A percentile compares a stretch with the other conserved stretches of the same genome.
Conservation (phyloP, 2,113 vertebrate genomes). For the Suncus etruscus region DNA sequence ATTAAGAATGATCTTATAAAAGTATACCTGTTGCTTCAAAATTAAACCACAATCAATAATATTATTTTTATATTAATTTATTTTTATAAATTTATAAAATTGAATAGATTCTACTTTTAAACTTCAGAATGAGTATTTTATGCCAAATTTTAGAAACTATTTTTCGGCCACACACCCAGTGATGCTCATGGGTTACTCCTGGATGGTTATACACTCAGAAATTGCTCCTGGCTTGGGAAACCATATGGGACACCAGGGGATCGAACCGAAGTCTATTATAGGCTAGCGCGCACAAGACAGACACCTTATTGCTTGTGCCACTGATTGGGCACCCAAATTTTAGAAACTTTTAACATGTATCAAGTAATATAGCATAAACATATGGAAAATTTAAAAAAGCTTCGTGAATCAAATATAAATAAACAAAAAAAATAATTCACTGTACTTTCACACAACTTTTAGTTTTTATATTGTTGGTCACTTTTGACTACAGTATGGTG, state of each 20-base stretch:
- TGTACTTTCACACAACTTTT: constrained; percentile 10
- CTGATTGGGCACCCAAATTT: not conserved
- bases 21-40: not conserved
- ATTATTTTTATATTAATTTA: not conserved
- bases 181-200: too few species aligned
- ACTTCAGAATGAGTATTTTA: not conserved
- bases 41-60: not conserved
- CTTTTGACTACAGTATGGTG: not conserved
- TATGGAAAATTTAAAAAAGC: not conserved
- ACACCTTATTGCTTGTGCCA: too few species aligned
- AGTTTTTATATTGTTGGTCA: not conserved
- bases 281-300: too few species aligned
- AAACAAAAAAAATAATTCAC: not conserved
- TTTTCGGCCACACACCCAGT: too few species aligned
- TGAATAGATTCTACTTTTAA: not conserved
- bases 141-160: not conserved
- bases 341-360: not conserved
- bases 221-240: too few species aligned
- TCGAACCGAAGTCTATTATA: too few species aligned
- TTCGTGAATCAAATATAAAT: not conserved
- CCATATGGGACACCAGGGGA: too few species aligned
- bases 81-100: too few species aligned
- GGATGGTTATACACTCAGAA: too few species aligned
- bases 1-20: not conserved
- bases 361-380: not conserved